phyloP scores from a whole-genome alignment of 2,113 vertebrate species.

The Dicerorhinus sumatrensis region DNA sequence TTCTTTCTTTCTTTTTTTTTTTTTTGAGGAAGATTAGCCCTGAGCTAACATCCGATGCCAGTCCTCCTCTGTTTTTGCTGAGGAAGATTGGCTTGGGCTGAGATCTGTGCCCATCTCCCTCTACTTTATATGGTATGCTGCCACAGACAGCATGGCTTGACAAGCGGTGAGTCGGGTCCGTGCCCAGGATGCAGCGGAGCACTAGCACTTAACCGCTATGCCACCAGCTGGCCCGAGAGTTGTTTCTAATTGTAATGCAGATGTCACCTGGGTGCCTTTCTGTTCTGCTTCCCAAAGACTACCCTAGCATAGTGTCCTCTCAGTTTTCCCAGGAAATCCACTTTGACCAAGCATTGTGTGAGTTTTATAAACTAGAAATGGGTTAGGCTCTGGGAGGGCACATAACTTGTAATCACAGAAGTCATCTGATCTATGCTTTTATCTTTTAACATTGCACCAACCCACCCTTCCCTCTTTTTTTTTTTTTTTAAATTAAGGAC shows the following conservation, averaged over 20 bases:
- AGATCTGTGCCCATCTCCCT: too few species aligned
- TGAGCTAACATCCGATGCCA: too few species aligned
- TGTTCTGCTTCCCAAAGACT: neutral
- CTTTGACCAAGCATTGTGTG: neutral
- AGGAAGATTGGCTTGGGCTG: too few species aligned
- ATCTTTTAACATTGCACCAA: neutral
- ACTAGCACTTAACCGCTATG: too few species aligned
- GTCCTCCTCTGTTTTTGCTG: too few species aligned
- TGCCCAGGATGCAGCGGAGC: too few species aligned
- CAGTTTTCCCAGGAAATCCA: neutral
- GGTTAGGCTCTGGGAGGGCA: neutral
- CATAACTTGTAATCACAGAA: neutral
- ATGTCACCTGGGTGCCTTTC: neutral
- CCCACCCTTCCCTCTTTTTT: too few species aligned
- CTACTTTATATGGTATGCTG: too few species aligned
- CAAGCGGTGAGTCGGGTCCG: too few species aligned
- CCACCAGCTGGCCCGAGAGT: neutral
- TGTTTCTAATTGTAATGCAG: neutral
- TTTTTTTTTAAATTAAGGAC: neutral
- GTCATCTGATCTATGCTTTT: neutral
- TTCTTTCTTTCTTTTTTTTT: neutral
- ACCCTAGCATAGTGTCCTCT: neutral
- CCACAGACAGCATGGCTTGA: too few species aligned
- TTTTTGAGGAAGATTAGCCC: too few species aligned
- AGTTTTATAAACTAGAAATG: neutral